Evolutionary conservation across 2,113 vertebrate genomes (phyloP), one percentile per base, ranked within the genome.

Genomic region (Sapayoa aenigma): DNA sequence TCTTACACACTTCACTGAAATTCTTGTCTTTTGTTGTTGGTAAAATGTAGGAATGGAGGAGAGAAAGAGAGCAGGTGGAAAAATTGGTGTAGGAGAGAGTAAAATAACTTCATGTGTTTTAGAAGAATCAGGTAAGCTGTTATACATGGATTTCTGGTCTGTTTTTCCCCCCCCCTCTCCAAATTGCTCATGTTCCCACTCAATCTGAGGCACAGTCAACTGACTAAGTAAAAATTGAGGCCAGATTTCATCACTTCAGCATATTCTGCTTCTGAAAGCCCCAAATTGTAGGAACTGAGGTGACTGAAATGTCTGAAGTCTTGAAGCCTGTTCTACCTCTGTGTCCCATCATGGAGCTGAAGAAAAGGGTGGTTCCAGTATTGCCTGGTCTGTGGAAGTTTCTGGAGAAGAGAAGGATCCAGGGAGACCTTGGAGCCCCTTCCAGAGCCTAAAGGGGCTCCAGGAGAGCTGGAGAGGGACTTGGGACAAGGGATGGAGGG

Each of bases 291-390:
- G 33, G n/a, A 79, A 24, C 23, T 19, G 42, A 55, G 20, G 14
- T 65, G 6, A 27, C 14, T 59, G 39, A 17, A 87, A 37, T 37
- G 11, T 31, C 52, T 74, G 46, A 47, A 66, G 28, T 62, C 27
- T 46, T 73, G 65, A 20, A 71, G 37, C 8, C 2, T 0, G 0
- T 78, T 52, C 23, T 30, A 14, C 35, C 19, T 12, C 62, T 49
- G 20, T 41, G 21, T 60, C 31, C 58, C 42, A 59, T 7, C 0
- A 0, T 16, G 41, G 46, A 60, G 16, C 28, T 42, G 6, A 69
- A 33, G 47, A 23, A 25, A 33, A 11, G n/a, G 11, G 6, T 39
- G 42, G 24, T 60, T 72, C 23, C 4, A 6, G 6, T 22, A 25
- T 11, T 52, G 21, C 52, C 30, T 66, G 30, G 46, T 71, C 46